Conservation (phyloP, 2,113 vertebrate species). For the Leuciscus idus region DNA sequence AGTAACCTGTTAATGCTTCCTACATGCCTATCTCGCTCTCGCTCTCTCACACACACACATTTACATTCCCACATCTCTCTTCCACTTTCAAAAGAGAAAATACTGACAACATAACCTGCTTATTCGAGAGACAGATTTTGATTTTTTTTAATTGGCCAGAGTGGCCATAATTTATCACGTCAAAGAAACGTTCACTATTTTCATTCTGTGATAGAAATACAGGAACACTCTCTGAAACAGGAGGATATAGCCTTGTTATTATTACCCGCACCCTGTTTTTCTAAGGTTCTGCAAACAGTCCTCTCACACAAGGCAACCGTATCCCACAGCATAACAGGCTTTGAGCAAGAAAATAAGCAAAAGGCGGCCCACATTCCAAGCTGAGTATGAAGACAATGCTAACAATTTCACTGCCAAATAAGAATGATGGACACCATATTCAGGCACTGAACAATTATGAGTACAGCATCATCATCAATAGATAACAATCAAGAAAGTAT, state of each 20-base stretch:
- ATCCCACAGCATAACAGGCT: conserved; percentile 57
- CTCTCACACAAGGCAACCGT: conserved; percentile 28
- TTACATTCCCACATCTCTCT: neutral
- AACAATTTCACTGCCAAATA: conserved; percentile 61
- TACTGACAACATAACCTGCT: too few relatives aligned
- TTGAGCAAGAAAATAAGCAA: conserved; percentile 62
- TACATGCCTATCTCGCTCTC: conserved; percentile 65
- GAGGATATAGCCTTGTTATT: conserved; percentile 52
- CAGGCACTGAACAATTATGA: neutral
- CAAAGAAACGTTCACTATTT: conserved; percentile 26
- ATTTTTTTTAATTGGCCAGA: neutral
- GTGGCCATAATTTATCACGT: neutral
- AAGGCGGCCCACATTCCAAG: conserved; percentile 65
- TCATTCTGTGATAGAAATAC: conserved; percentile 32
- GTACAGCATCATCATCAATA: neutral
- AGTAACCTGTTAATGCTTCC: conserved; percentile 72
- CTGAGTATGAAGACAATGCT: conserved; percentile 57
- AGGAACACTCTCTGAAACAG: conserved; percentile 22
- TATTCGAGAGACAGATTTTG: neutral
- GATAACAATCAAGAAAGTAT: neutral
- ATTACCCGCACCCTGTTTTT: conserved; percentile 62
- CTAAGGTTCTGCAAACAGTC: conserved; percentile 55
- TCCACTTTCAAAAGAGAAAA: neutral
- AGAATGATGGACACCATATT: neutral
- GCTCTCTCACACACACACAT: neutral